phyloP scores from a whole-genome alignment of 2,888 invertebrate genomes.

The Phrixothrix hirtus region DNA sequence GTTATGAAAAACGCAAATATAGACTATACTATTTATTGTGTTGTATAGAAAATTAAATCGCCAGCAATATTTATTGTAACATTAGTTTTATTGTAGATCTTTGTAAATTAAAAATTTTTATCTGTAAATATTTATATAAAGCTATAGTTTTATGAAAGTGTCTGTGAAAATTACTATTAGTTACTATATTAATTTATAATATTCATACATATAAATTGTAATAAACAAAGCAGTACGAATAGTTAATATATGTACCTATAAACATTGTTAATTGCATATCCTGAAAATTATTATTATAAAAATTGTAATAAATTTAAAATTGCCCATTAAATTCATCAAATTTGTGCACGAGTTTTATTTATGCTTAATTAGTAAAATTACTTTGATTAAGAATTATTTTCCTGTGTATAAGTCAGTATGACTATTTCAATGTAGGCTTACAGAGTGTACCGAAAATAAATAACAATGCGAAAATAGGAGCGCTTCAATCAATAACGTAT shows the following conservation, averaged over 20 bases:
- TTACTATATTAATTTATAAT: constrained; percentile 29
- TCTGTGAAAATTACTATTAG: constrained; percentile 31
- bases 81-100: constrained; percentile 37
- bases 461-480: too few species aligned
- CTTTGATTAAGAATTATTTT: too few species aligned
- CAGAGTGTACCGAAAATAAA: too few species aligned
- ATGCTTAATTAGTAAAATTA: background rate
- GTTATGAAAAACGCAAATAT: constrained; percentile 17
- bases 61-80: constrained; percentile 45
- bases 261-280: constrained; percentile 19
- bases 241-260: constrained; percentile 26
- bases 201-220: constrained; percentile 23
- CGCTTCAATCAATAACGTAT: too few species aligned
- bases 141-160: constrained; percentile 26
- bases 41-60: constrained; percentile 26
- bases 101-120: constrained; percentile 38
- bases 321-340: constrained; percentile 5
- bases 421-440: too few species aligned
- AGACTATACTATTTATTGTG: constrained; percentile 40
- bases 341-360: background rate
- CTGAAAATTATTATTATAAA: constrained; percentile 22
- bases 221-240: constrained; percentile 22
- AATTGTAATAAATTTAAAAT: constrained; percentile 28
- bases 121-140: constrained; percentile 29
- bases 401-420: too few species aligned